These are phyloP conservation scores for Aporrectodea caliginosa DNA, from an alignment of 1,140 invertebrate species.

Conservation along the genomic window DNA sequence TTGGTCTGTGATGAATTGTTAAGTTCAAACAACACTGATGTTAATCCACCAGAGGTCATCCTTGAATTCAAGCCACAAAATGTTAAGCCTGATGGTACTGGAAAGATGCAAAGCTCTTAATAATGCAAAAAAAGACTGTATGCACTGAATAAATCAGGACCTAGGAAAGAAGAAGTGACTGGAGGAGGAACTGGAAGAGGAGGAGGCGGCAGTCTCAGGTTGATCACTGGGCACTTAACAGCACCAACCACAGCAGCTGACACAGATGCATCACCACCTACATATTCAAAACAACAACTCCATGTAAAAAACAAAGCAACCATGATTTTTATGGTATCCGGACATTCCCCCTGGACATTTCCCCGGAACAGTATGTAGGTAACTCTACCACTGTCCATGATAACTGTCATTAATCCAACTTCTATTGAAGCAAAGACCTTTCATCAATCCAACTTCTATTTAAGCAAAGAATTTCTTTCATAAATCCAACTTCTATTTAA, in stretches of 20 bases:
- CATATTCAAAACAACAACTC: no score
- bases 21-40: background rate
- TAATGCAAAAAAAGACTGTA: background rate
- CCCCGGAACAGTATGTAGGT: no score
- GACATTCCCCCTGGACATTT: no score
- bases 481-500: no score
- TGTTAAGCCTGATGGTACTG: background rate
- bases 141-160: background rate
- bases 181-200: background rate
- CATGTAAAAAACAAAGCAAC: no score
- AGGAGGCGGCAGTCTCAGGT: background rate
- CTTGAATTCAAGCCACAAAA: background rate
- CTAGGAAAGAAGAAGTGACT: background rate
- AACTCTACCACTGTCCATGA: no score
- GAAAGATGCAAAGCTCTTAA: background rate
- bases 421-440: no score
- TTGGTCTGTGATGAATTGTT: no score
- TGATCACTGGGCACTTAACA: background rate
- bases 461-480: no score
- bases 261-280: background rate
- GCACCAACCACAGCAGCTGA: background rate
- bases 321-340: no score
- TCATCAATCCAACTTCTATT: no score
- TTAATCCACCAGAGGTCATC: background rate
- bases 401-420: no score